Evolutionary conservation across 2,113 vertebrate genomes (phyloP).

Genomic region (Pimephales promelas): DNA sequence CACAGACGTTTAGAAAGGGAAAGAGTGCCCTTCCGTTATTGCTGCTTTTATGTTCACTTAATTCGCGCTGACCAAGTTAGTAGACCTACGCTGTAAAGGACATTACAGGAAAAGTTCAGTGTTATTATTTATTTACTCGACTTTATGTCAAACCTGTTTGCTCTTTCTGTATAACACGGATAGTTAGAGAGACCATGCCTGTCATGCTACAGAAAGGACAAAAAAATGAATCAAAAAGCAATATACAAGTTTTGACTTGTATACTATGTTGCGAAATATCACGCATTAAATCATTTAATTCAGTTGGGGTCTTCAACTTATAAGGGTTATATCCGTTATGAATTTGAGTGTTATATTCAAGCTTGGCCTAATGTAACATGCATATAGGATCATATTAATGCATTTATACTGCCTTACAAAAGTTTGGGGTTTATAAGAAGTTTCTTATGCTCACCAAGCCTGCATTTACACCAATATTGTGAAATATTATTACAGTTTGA

Average conservation of each 20-base stretch:
- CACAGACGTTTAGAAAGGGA: slow-evolving; percentile 17
- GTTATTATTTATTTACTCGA: neutral
- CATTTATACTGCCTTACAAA: neutral
- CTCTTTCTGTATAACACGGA: neutral
- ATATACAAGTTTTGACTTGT: neutral
- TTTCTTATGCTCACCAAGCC: neutral
- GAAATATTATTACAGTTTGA: neutral
- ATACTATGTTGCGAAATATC: neutral
- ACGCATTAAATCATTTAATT: neutral
- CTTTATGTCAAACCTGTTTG: neutral
- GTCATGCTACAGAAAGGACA: neutral
- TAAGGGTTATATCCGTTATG: neutral
- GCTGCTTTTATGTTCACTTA: neutral
- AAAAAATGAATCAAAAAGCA: neutral
- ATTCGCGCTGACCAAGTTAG: neutral
- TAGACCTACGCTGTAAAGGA: neutral
- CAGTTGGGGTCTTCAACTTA: neutral
- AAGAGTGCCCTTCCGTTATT: neutral
- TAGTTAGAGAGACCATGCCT: neutral
- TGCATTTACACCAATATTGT: neutral
- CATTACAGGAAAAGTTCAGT: slow-evolving; percentile 12
- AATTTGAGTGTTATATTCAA: neutral
- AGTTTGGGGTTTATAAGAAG: neutral
- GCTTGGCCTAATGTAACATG: neutral
- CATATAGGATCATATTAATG: neutral